A percentile compares a stretch with the other conserved stretches of the same genome.
phyloP scores from a whole-genome alignment of 2,888 invertebrate species.

The Euphydryas editha region DNA sequence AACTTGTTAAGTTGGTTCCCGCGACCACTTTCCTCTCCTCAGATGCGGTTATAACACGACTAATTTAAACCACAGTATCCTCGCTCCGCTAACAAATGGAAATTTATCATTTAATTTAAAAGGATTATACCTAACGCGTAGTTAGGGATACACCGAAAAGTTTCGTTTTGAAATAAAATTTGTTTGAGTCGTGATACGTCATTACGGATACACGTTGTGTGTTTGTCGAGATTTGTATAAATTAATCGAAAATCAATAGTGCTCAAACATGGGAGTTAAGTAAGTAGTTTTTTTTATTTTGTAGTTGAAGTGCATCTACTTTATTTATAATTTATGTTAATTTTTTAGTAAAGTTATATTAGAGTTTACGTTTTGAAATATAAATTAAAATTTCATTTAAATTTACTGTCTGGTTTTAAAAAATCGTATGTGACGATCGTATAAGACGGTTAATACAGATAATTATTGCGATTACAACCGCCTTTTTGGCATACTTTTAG shows the following conservation, averaged over 20 bases:
- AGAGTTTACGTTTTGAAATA: no score
- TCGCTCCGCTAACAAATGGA: slow-evolving; percentile 10
- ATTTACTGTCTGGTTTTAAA: no score
- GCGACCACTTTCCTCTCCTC: slow-evolving; percentile 47
- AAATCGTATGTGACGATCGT: no score
- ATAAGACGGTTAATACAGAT: no score
- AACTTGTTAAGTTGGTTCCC: slow-evolving; percentile 48
- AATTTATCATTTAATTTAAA: slow-evolving; percentile 26
- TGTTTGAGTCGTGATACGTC: slow-evolving; percentile 30
- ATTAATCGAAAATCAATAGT: slow-evolving; percentile 7
- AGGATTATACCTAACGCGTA: slow-evolving; percentile 35
- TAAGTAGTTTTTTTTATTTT: no score
- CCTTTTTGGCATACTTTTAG: no score
- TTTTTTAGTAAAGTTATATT: no score
- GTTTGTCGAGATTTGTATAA: background rate
- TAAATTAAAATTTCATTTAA: no score
- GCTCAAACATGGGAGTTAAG: background rate
- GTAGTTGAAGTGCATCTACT: no score
- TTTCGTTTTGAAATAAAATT: slow-evolving; percentile 43
- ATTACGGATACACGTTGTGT: background rate
- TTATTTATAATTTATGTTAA: no score
- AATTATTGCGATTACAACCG: no score
- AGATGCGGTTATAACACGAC: slow-evolving; percentile 40
- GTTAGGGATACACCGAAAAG: slow-evolving; percentile 43
- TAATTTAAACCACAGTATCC: slow-evolving; percentile 39